These are phyloP conservation scores for Prochilodus magdalenae DNA, from an alignment of 2,113 vertebrate species.

Conservation along the genomic window DNA sequence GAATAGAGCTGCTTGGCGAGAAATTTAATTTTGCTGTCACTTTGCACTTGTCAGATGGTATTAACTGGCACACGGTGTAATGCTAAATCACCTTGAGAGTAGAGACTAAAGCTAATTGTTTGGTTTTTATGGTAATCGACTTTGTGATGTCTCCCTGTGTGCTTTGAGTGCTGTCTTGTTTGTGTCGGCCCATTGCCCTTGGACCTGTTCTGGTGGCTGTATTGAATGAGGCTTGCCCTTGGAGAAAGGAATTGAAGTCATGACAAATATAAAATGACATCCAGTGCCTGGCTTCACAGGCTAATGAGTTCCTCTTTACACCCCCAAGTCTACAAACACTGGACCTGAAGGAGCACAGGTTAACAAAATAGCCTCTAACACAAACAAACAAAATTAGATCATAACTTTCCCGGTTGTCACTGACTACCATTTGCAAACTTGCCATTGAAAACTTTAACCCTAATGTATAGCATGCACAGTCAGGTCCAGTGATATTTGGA, in stretches of 20 bases:
- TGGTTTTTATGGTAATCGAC: conserved; percentile 30
- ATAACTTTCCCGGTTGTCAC: too few relatives aligned
- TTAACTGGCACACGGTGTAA: conserved; percentile 16
- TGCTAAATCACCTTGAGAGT: conserved; percentile 17
- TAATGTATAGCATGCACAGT: too few relatives aligned
- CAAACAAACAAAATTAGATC: neutral
- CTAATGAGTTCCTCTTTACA: conserved; percentile 28
- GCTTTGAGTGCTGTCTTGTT: conserved; percentile 24
- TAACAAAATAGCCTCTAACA: neutral
- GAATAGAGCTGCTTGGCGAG: conserved; percentile 1
- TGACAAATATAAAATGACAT: conserved; percentile 44
- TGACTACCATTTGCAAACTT: too few relatives aligned
- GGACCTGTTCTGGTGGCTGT: conserved; percentile 25
- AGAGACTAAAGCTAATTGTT: conserved; percentile 22
- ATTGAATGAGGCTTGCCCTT: neutral
- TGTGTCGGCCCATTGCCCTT: conserved; percentile 20
- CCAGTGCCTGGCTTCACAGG: neutral
- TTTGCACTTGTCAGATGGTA: conserved; percentile 15
- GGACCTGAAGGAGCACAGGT: neutral
- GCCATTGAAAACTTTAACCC: too few relatives aligned
- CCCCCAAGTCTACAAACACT: neutral
- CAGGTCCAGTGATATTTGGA: too few relatives aligned
- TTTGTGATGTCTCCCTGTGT: conserved; percentile 7
- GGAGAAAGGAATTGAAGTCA: conserved; percentile 22
- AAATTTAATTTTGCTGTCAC: conserved; percentile 31